Base-by-base conservation (phyloP, 1,140 invertebrate genomes). In the Panagrolaimus sp. region DNA sequence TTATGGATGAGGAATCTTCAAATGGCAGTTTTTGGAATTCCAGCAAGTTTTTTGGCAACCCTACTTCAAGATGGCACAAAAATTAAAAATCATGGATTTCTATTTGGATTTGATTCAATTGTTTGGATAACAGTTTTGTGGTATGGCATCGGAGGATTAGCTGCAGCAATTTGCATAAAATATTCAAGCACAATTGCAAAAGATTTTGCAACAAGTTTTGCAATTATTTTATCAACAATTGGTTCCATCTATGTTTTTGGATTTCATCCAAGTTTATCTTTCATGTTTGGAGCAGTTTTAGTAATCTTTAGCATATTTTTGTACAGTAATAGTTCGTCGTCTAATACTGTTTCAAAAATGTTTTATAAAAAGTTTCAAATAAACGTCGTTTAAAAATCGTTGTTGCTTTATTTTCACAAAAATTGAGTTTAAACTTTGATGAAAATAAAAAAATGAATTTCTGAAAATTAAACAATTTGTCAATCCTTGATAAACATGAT, bases 1-100 rank as follows among this genome's bases (percentile, higher is more conserved):
- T 88, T 96, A 0, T 98, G 94, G 92, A 93, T 95, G 89, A 87
- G 92, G 76, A 95, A 95, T 83, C 90, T 95, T 1, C 93, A 95
- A 5, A n/a, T 26, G 43, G 5, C 43, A 10, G 15, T 26, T 1
- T 32, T 24, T 26, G 12, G 12, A 48, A 26, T 46, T 44, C 21
- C 21, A 21, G 45, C 15, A 17, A 4, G 38, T 28, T 28, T 21
- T 17, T 1, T 17, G 4, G 17, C 14, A 15, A 14, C 21, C 4
- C 4, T 21, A 6, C 10, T 14, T 63, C 17, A 58, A 17, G 84
- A 86, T 66, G 75, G 76, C 32, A 71, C 72, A 3, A 71, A 68
- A 24, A 72, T 86, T 4, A 66, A 63, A 2, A 68, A 81, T 65
- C 47, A 79, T 4, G 84, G 85, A 5, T 84, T 85, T 69, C 85